These are phyloP conservation scores for Mobula birostris DNA, from an alignment of 2,113 vertebrate species.

Conservation along the genomic window DNA sequence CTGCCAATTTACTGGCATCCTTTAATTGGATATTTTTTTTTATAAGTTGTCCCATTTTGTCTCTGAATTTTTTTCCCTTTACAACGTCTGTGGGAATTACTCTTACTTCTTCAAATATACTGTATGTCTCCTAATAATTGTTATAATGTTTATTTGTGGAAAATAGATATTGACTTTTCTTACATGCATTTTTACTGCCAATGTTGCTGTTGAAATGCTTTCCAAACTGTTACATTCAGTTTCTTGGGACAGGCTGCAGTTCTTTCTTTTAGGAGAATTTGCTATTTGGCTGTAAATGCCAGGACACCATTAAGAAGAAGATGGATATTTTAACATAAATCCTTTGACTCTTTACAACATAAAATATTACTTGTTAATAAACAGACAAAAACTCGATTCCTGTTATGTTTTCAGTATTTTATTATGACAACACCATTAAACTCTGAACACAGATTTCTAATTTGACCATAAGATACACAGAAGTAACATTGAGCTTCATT, in stretches of 20 bases:
- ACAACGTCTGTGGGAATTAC: background rate
- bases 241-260: background rate
- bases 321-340: background rate
- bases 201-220: background rate
- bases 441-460: background rate
- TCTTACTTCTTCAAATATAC: background rate
- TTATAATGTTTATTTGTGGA: background rate
- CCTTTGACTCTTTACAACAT: background rate
- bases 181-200: no score
- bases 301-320: no score
- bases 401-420: background rate
- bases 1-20: no score
- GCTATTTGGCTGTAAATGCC: background rate
- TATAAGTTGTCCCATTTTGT: no score
- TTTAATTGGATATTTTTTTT: no score
- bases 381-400: no score
- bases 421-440: background rate
- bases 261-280: background rate
- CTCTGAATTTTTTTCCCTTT: no score
- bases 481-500: background rate
- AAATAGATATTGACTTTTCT: background rate
- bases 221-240: background rate
- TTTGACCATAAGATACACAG: background rate
- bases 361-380: background rate
- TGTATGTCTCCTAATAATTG: background rate